A percentile compares a stretch with the other conserved stretches of the same genome.
Evolutionary conservation across 2,113 vertebrate species (phyloP).

Genomic region (Himantopus leucocephalus): DNA sequence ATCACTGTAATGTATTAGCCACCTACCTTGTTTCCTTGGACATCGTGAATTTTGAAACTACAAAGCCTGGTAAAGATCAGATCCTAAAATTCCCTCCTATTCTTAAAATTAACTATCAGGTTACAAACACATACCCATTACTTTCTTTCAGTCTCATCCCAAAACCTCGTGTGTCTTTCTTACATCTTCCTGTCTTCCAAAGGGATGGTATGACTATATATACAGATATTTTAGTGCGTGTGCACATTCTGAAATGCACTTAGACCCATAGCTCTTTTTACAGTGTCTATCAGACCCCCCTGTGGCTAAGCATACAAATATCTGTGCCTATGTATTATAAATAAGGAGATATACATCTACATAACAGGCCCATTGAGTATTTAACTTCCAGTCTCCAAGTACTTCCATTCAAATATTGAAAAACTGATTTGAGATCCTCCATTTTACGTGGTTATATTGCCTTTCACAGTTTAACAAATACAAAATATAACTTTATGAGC

Average conservation of each 20-base stretch:
- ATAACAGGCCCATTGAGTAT: not conserved
- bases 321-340: rapidly evolving
- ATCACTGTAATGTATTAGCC: not conserved
- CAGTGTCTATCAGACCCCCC: not conserved
- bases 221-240: not conserved
- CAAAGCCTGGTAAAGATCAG: not conserved
- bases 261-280: not conserved
- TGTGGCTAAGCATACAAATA: not conserved
- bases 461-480: not conserved
- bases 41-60: not conserved
- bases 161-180: not conserved
- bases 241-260: not conserved
- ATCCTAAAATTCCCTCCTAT: not conserved
- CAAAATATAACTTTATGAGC: not conserved
- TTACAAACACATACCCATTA: not conserved
- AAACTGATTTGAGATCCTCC: not conserved
- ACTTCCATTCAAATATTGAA: not conserved
- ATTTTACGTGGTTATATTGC: not conserved
- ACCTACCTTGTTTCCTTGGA: not conserved
- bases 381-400: not conserved
- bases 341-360: not conserved
- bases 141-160: not conserved
- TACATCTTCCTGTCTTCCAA: not conserved
- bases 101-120: not conserved
- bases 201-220: too few species aligned